Percentiles rank a stretch among this genome's conserved stretches.
Evolutionary conservation across 1,140 invertebrate species (phyloP).

Genomic region (Charaxes varanes): DNA sequence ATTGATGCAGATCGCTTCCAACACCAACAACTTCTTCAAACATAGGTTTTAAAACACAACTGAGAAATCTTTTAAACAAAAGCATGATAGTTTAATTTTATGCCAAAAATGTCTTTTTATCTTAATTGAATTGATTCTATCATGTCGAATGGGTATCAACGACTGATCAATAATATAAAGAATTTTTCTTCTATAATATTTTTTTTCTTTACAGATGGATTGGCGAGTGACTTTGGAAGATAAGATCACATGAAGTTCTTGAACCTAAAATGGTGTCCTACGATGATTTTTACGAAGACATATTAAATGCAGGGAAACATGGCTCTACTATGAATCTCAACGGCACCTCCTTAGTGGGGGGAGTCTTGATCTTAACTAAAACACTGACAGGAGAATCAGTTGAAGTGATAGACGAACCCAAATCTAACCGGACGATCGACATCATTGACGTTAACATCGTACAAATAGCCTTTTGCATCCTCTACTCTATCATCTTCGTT

Average conservation of each 20-base stretch:
- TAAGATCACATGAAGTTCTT: background rate
- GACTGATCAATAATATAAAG: no score
- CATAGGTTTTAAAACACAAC: no score
- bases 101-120: no score
- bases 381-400: slow-evolving; percentile 57
- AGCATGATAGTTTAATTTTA: no score
- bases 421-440: slow-evolving; percentile 63
- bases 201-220: slow-evolving; percentile 54
- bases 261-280: slow-evolving; percentile 10
- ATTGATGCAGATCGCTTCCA: no score
- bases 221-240: slow-evolving; percentile 23
- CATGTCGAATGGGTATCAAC: no score
- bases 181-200: no score
- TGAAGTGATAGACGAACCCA: slow-evolving; percentile 53
- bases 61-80: no score
- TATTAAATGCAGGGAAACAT: slow-evolving; percentile 17
- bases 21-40: no score
- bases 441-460: slow-evolving; percentile 80
- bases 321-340: slow-evolving; percentile 48
- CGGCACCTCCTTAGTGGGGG: slow-evolving; percentile 37
- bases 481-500: slow-evolving; percentile 91
- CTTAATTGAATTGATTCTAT: no score
- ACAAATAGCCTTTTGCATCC: slow-evolving; percentile 88
- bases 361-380: slow-evolving; percentile 53
- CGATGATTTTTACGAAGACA: slow-evolving; percentile 25